A percentile compares a stretch with the other conserved stretches of the same genome.
phyloP scores from a whole-genome alignment of 2,888 invertebrate genomes.

The Vannuccia rotundouncinata region DNA sequence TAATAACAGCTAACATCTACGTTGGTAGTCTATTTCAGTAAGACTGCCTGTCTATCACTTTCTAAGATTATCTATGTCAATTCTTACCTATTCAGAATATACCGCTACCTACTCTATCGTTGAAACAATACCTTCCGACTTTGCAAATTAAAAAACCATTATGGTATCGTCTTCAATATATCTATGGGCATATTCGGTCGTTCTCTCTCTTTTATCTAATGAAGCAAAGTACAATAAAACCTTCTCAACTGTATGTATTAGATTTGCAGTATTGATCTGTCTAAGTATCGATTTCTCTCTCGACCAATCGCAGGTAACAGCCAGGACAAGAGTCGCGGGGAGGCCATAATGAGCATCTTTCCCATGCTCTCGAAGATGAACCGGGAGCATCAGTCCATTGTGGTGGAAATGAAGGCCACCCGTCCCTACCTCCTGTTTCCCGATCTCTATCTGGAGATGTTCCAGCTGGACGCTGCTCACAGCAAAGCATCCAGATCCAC shows the following conservation, averaged over 20 bases:
- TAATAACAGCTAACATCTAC: too few species aligned
- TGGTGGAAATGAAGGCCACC: slow-evolving; percentile 6
- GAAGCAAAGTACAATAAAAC: too few species aligned
- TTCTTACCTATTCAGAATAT: too few species aligned
- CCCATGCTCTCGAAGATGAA: slow-evolving; percentile 30
- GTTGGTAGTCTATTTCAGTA: too few species aligned
- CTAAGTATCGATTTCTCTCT: background rate
- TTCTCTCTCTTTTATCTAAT: too few species aligned
- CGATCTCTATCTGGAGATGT: slow-evolving; percentile 36
- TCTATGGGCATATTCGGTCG: too few species aligned
- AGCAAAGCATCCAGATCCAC: too few species aligned
- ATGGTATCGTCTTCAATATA: too few species aligned
- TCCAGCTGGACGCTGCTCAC: background rate
- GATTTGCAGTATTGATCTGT: background rate
- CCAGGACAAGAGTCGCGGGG: background rate
- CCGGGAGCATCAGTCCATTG: slow-evolving; percentile 32
- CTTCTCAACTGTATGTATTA: too few species aligned
- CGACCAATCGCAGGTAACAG: background rate
- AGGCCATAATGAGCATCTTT: slow-evolving; percentile 2
- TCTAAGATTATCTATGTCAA: too few species aligned
- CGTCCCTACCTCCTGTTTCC: slow-evolving; percentile 31
- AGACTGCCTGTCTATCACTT: too few species aligned
- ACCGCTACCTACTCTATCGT: too few species aligned
- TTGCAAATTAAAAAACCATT: background rate
- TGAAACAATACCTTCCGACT: background rate